Conservation (phyloP, 2,888 invertebrate genomes). For the Tetragonisca angustula region DNA sequence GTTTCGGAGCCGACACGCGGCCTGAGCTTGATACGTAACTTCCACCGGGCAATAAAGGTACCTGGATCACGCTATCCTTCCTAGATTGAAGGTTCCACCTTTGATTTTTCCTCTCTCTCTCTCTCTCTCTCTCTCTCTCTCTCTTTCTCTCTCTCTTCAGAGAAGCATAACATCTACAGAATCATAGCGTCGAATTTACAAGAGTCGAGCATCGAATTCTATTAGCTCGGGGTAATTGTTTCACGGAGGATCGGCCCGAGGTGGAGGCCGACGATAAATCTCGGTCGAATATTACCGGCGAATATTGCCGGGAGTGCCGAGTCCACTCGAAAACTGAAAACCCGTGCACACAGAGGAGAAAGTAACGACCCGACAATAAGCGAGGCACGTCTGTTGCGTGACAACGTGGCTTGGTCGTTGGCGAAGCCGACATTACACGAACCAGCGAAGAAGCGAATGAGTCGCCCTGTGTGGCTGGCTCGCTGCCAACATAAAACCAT, state of each 20-base stretch:
- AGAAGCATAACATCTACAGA: not conserved
- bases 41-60: constrained; percentile 71
- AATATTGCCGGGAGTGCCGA: too few species aligned
- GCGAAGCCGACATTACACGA: constrained; percentile 59
- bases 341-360: constrained; percentile 58
- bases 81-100: constrained; percentile 55
- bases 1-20: constrained; percentile 68
- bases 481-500: constrained; percentile 80
- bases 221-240: constrained; percentile 20
- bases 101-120: not conserved
- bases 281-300: constrained; percentile 16
- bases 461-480: constrained; percentile 78
- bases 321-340: constrained; percentile 51
- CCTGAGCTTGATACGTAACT: constrained; percentile 70
- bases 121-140: not conserved
- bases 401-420: constrained; percentile 66
- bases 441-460: constrained; percentile 63
- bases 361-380: constrained; percentile 63
- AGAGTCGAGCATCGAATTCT: not conserved
- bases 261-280: constrained; percentile 32
- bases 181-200: not conserved
- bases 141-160: too few species aligned
- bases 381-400: constrained; percentile 67
- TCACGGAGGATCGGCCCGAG: not conserved
- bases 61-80: constrained; percentile 60